These are phyloP conservation scores for Geodia barretti DNA, from an alignment of 37 sponge, comb jelly and placozoan genomes.

Conservation along the genomic window DNA sequence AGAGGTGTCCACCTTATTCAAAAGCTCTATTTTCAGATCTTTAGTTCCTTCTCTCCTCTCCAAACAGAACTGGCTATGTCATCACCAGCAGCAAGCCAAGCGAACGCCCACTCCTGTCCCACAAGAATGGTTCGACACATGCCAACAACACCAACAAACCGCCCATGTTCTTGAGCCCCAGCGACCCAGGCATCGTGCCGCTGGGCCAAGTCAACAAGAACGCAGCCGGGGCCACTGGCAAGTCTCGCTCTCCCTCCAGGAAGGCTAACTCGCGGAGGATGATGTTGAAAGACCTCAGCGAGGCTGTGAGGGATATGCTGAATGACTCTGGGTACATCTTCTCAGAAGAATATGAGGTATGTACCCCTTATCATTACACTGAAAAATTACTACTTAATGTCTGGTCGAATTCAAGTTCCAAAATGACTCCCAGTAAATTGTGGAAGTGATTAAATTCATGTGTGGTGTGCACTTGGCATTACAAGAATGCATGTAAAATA, in stretches of 20 bases:
- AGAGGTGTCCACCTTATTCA: too few species aligned
- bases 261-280: constrained; percentile 38
- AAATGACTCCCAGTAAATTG: too few species aligned
- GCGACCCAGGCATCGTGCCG: constrained; percentile 13
- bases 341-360: constrained; percentile 87
- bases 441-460: too few species aligned
- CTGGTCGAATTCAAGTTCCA: too few species aligned
- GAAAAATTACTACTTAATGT: neutral
- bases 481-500: too few species aligned
- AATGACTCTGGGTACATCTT: constrained; percentile 77
- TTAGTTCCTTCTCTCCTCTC: too few species aligned
- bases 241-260: neutral
- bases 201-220: constrained; percentile 1
- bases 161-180: neutral
- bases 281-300: constrained; percentile 42
- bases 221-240: neutral
- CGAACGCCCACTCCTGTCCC: too few species aligned
- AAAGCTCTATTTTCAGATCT: too few species aligned
- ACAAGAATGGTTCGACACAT: too few species aligned
- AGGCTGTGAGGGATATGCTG: constrained; percentile 53
- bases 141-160: neutral
- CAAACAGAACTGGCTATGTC: too few species aligned
- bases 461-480: too few species aligned
- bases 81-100: too few species aligned
- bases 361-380: neutral